Evolutionary conservation across 64 coral and sea anemone species (phyloP).

Genomic region (Catalaphyllia jardinei): DNA sequence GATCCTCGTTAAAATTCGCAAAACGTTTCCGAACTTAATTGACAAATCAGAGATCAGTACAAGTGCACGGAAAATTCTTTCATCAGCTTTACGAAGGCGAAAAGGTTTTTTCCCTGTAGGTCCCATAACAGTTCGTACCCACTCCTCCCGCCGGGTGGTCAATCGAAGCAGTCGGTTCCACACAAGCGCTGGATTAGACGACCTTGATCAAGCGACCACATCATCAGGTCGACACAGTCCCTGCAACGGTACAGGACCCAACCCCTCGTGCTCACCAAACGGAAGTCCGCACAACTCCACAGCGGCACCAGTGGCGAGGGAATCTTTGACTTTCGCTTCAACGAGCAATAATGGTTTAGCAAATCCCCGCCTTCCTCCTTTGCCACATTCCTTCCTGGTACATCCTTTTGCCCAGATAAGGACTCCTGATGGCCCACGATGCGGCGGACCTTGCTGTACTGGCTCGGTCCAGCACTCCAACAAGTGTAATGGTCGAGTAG

Average conservation of each 20-base stretch:
- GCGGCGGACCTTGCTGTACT: conserved; percentile 73
- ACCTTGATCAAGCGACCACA: conserved; percentile 64
- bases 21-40: background rate
- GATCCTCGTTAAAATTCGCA: background rate
- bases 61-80: no score
- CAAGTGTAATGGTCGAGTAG: conserved; percentile 81
- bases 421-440: conserved; percentile 72
- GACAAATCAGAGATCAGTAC: no score
- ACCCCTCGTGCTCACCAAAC: conserved; percentile 75
- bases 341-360: conserved; percentile 87
- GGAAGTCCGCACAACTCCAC: conserved; percentile 76
- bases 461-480: conserved; percentile 53
- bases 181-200: conserved; percentile 94
- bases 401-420: conserved; percentile 84
- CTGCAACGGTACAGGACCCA: conserved; percentile 48
- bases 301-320: conserved; percentile 60
- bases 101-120: conserved; percentile 43
- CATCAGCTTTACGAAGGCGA: background rate
- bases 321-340: conserved; percentile 63
- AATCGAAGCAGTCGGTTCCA: conserved; percentile 99
- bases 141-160: conserved; percentile 85
- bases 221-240: conserved; percentile 53
- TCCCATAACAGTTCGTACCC: conserved; percentile 90
- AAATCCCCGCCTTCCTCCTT: conserved; percentile 91
- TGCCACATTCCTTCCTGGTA: conserved; percentile 82